Base-by-base conservation (phyloP, 2,888 invertebrate genomes). In the Hyposoter didymator region DNA sequence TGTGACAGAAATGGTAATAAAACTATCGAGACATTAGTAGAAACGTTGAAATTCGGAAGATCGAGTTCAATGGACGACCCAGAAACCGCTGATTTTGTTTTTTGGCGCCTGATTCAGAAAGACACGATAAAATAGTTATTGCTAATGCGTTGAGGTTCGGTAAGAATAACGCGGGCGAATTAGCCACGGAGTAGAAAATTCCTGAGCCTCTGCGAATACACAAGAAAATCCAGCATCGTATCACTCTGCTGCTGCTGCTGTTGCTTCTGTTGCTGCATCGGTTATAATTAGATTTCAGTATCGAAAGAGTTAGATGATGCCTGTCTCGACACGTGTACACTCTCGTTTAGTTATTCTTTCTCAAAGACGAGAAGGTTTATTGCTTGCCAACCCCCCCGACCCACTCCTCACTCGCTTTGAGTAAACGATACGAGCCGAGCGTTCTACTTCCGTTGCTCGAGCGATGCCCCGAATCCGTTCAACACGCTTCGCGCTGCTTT, bases 241-340 rank as follows among this genome's bases (percentile, higher is more conserved):
- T 59, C 70, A 84, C 64, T 10, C 19, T 10, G 22, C 52, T n/a
- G 52, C 52, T 3, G 49, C 7, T 49, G n/a, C 49, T 49, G 47
- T 17, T 47, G 47, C 47, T 47, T n/a, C n/a, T n/a, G 72, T 74
- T 76, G 81, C 64, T 84, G 81, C 81, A 80, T 84, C 72, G 70
- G 35, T 75, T 87, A 87, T 87, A 85, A 87, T 85, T 87, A 87
- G 87, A 83, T 83, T 86, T 80, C 43, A 70, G 84, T 82, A 87
- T 87, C 83, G 85, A 87, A 83, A 85, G 83, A 85, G 75, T 84
- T 75, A 70, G 52, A 69, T 55, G 22, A 19, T 69, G 43, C 69
- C 47, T 73, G 55, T 52, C 73, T 69, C 47, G 45, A 52, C 70
- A 64, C 75, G 52, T 74, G 52, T 74, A 76, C 59, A 69, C 52